Evolutionary conservation across 2,888 invertebrate genomes (phyloP).

Genomic region (Acrobasis repandana): DNA sequence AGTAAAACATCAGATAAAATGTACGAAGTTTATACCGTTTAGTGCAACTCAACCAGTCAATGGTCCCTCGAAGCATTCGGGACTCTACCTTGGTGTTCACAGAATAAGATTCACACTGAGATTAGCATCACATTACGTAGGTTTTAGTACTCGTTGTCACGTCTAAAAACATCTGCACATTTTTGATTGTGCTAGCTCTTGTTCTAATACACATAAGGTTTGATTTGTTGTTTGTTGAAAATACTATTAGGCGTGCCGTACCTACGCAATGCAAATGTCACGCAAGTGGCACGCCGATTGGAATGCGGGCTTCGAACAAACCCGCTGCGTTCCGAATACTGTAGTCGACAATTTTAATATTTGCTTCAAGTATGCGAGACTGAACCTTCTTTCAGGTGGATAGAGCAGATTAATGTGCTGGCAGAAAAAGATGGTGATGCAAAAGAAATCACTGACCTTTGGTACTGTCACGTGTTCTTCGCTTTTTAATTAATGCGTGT

Average conservation of each 20-base stretch:
- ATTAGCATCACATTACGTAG: background rate
- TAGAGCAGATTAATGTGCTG: constrained; percentile 27
- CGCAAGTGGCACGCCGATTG: constrained; percentile 57
- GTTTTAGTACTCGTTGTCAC: constrained; percentile 6
- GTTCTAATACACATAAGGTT: background rate
- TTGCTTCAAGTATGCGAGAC: constrained; percentile 33
- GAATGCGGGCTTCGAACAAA: constrained; percentile 61
- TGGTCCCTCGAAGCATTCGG: background rate
- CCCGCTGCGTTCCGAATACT: constrained; percentile 50
- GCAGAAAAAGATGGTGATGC: constrained; percentile 35
- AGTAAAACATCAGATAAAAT: background rate
- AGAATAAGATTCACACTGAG: constrained; percentile 10
- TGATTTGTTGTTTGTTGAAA: background rate
- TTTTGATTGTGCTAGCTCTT: background rate
- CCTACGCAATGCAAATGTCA: constrained; percentile 61
- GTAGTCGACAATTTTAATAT: constrained; percentile 32
- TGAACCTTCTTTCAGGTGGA: constrained; percentile 30
- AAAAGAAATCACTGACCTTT: constrained; percentile 54
- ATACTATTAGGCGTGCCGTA: constrained; percentile 21
- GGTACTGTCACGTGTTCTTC: constrained; percentile 28
- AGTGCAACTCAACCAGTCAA: background rate
- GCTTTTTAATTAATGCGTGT: constrained; percentile 1
- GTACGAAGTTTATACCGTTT: constrained; percentile 12
- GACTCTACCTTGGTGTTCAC: constrained; percentile 1
- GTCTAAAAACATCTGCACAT: constrained; percentile 7